Evolutionary conservation across 2,113 vertebrate genomes (phyloP), one percentile per base, ranked within the genome.

Genomic region (Cyprinodon variegatus): DNA sequence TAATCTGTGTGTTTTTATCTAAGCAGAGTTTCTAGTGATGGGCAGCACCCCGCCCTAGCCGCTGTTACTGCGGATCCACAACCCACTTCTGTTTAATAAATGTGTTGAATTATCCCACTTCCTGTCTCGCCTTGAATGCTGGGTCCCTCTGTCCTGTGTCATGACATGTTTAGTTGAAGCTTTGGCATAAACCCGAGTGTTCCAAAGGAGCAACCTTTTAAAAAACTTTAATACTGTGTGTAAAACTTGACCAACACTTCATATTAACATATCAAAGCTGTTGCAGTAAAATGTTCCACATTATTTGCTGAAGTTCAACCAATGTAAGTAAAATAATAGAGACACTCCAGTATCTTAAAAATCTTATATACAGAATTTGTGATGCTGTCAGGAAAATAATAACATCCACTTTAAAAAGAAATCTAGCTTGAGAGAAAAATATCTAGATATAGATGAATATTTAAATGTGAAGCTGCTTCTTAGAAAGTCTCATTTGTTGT

Each of bases 371-470:
- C 15, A 38, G 13, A 59, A 22, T 70, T 0, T 29, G 40, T 15
- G 57, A 62, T 36, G 45, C 72, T 79, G 72, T 83, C 68, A 79
- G 39, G 40, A 82, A n/a, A 84, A 65, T 8, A 17, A 64, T 74
- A 13, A 46, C 63, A 70, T 82, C 50, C 37, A 59, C 60, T 40
- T 76, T 11, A 61, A 69, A 71, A 39, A 17, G 0, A 53, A 41
- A 68, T 62, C 29, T 9, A 9, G 20, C 36, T 62, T 62, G 10
- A 63, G 8, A 57, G 66, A 17, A 65, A 60, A 40, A 50, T 29
- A 29, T 11, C n/a, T 36, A 7, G 70, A 72, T 59, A 70, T 20
- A 29, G 53, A 74, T 36, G 50, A 43, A 53, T 14, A 13, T 3
- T 68, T 57, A 61, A 14, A 68, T 29, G 39, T 50, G 57, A 78